A percentile compares a stretch with the other conserved stretches of the same genome.
phyloP scores from a whole-genome alignment of 2,113 vertebrate species.

The Chaetodon trifascialis region DNA sequence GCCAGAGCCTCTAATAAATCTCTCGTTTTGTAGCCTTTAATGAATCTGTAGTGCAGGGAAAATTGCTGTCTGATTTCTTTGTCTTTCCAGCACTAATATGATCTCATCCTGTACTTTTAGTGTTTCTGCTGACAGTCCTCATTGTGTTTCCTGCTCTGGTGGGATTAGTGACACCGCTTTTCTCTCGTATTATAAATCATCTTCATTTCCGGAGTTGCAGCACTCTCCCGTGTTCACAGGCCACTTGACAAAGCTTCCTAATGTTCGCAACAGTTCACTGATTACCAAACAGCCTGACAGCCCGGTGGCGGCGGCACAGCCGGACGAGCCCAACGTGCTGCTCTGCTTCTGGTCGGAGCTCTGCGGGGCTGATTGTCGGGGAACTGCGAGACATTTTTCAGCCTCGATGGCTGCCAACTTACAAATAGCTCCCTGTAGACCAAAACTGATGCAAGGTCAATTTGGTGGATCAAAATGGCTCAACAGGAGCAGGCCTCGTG shows the following conservation, averaged over 20 bases:
- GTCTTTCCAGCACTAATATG: slow-evolving; percentile 15
- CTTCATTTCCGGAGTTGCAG: slow-evolving; percentile 35
- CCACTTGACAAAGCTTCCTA: slow-evolving; percentile 59
- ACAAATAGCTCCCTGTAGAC: slow-evolving; percentile 68
- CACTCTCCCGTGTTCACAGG: slow-evolving; percentile 44
- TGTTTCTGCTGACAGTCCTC: slow-evolving; percentile 32
- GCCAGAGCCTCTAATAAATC: slow-evolving; percentile 1
- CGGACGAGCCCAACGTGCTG: slow-evolving; percentile 33
- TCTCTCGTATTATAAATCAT: slow-evolving; percentile 53
- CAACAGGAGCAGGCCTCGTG: slow-evolving; percentile 33
- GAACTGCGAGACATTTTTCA: slow-evolving; percentile 65
- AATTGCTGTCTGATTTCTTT: slow-evolving; percentile 8
- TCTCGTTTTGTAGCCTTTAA: slow-evolving; percentile 3
- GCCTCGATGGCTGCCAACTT: slow-evolving; percentile 61
- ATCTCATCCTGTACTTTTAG: slow-evolving; percentile 23
- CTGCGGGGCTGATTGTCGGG: slow-evolving; percentile 56
- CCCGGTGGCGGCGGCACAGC: slow-evolving; percentile 53
- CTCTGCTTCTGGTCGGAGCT: slow-evolving; percentile 55
- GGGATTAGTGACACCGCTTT: slow-evolving; percentile 40
- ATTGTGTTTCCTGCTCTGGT: slow-evolving; percentile 36
- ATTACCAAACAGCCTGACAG: slow-evolving; percentile 62
- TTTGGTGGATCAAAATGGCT: slow-evolving; percentile 60
- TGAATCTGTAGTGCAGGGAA: neutral
- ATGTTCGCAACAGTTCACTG: slow-evolving; percentile 66
- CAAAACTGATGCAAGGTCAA: slow-evolving; percentile 66